Base-by-base conservation (phyloP, 2,888 invertebrate species). In the Parapristionchus giblindavisi region DNA sequence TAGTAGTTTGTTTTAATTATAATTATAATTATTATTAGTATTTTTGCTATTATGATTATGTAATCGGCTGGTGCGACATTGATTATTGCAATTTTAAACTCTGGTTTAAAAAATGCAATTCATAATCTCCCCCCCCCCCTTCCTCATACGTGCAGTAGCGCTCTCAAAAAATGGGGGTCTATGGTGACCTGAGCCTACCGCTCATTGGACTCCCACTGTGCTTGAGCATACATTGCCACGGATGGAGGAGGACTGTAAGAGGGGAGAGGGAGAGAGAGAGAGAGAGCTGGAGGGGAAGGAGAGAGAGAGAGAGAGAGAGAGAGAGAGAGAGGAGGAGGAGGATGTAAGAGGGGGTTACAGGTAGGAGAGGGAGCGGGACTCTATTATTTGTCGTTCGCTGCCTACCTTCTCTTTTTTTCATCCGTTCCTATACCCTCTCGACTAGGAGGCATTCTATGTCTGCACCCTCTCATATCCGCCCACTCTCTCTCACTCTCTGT, bases 101-200 rank as follows among this genome's bases (percentile, higher is more conserved):
- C 34, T 61, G 3, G 34, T 38, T 61, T 21, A n/a, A 61, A 38
- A 24, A n/a, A 61, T 38, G 1, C 61, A 29, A 38, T 34, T 38
- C 61, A 61, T 63, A 40, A 38, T 40, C 40, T 36, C 24, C 32
- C 8, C 8, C 38, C 61, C 38, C 11, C 24, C 3, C 17, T 60
- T 58, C 58, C n/a, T 14, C 38, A 3, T n/a, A n/a, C n/a, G n/a
- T n/a, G n/a, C n/a, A n/a, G n/a, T n/a, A n/a, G n/a, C n/a, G n/a
- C n/a, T n/a, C n/a, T n/a, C n/a, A n/a, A n/a, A n/a, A n/a, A n/a
- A n/a, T n/a, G n/a, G n/a, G n/a, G n/a, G n/a, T n/a, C n/a, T n/a
- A n/a, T n/a, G n/a, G 38, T 61, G 63, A 63, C 63, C 63, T 40
- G 8, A 63, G 3, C 14, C 63, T 63, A 38, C 63, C 63, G 63